Conservation (phyloP, 2,113 vertebrate genomes). For the Ceyx melanurus region DNA sequence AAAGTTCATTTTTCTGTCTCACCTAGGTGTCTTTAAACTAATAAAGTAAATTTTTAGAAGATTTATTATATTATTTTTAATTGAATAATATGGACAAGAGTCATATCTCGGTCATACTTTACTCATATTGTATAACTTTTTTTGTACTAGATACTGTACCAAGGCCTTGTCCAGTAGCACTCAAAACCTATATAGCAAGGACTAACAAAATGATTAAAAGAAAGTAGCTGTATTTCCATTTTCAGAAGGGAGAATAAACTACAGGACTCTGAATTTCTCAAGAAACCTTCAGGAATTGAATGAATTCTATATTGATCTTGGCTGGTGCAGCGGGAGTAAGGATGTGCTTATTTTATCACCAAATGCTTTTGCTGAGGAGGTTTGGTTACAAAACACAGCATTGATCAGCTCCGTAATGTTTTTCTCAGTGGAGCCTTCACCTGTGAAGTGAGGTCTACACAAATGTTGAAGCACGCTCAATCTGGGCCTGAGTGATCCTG, state of each 20-base stretch:
- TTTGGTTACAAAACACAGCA: neutral
- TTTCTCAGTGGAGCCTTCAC: neutral
- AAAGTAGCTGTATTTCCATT: neutral
- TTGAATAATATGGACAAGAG: neutral
- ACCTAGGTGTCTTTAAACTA: neutral
- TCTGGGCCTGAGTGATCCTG: neutral
- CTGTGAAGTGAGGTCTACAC: neutral
- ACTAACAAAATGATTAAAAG: neutral
- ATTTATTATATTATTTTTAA: neutral
- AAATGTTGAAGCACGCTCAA: neutral
- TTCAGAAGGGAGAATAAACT: neutral
- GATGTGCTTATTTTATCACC: neutral
- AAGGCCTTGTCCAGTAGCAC: neutral
- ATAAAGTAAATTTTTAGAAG: neutral
- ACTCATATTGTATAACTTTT: too few relatives aligned
- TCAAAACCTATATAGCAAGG: neutral
- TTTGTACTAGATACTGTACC: neutral
- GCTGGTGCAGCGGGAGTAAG: neutral
- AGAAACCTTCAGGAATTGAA: neutral
- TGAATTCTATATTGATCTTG: neutral
- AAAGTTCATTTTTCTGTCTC: neutral
- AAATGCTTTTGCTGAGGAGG: neutral
- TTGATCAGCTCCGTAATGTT: fast-evolving
- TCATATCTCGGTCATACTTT: neutral
- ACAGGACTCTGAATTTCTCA: neutral